phyloP scores from a whole-genome alignment of 2,797 vertebrate genomes.

The Clarias platycephalus region DNA sequence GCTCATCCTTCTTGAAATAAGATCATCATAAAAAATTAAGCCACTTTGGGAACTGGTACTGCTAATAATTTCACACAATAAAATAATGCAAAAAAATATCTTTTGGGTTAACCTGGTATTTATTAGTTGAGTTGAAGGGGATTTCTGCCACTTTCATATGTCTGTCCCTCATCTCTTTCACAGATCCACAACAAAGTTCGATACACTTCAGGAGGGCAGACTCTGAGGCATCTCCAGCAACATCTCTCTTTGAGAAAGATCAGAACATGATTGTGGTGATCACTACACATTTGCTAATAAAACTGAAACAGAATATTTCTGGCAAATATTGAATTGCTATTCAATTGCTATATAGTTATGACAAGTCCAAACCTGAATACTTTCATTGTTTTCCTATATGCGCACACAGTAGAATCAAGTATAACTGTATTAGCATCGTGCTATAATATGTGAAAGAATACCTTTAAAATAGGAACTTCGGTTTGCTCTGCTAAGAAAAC shows the following conservation, averaged over 20 bases:
- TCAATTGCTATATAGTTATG: not conserved
- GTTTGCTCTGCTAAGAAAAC: constrained; percentile 84
- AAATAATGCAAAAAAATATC: constrained; percentile 8
- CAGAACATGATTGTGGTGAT: not conserved
- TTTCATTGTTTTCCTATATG: not conserved
- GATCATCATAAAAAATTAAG: constrained; percentile 7
- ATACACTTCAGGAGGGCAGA: constrained; percentile 86
- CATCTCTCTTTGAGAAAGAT: constrained; percentile 72
- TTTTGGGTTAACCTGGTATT: constrained; percentile 77
- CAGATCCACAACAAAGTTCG: constrained; percentile 83
- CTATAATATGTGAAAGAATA: constrained; percentile 50
- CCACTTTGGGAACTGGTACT: not conserved
- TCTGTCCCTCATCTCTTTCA: constrained; percentile 80
- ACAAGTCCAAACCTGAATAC: not conserved
- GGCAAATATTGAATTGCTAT: not conserved
- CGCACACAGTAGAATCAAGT: not conserved
- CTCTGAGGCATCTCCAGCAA: constrained; percentile 84
- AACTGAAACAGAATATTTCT: not conserved
- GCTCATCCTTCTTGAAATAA: not conserved
- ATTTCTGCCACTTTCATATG: constrained; percentile 81
- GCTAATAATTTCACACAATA: not conserved
- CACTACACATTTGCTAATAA: not conserved
- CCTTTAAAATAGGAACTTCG: constrained; percentile 83
- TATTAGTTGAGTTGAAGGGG: constrained; percentile 88
- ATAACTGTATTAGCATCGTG: not conserved